Base-by-base conservation (phyloP, 1,140 invertebrate genomes). In the Delia radicum region DNA sequence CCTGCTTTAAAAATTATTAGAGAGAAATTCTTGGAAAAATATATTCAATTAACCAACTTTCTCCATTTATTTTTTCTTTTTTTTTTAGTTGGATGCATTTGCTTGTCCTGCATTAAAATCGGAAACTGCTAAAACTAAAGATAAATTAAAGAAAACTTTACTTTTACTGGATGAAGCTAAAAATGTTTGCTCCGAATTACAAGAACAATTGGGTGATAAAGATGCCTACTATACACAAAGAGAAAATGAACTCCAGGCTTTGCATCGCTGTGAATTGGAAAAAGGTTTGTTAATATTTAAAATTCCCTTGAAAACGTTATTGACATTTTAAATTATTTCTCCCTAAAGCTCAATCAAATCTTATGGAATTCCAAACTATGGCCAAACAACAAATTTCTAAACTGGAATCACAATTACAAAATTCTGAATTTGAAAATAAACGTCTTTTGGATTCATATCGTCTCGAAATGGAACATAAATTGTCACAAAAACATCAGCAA, bases 81-180 rank as follows among this genome's bases (percentile, higher is more conserved):
- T 80, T 79, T 65, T 83, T 29, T 82, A 92, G 91, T 87, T 91
- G 77, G 90, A 92, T 77, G 90, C 89, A 1, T 90, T 90, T 79
- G 83, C 87, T 65, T 89, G 88, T 28, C 89, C 88, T 13, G 84
- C 81, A 69, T 81, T 90, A 62, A 90, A 88, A 82, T 85, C 87
- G 76, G 87, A 91, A 79, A 87, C 88, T 75, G 84, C 89, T 28
- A 89, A 86, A 74, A 85, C 88, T 73, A 87, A 86, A 76, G 81
- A 81, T n/a, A 87, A 88, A 21, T 87, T 89, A 82, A 75, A 87
- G 10, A 82, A 88, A 72, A 87, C 87, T 5, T 87, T 88, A 42
- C 75, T 84, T 27, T 84, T 89, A 78, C 80, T 90, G 28, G 89
- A 91, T 69, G 87, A 90, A 79, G 85, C 88, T 10, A 85, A 88